Evolutionary conservation across 2,797 vertebrate species (phyloP), one percentile per base, ranked within the genome.

Genomic region (Centroberyx gerrardi): DNA sequence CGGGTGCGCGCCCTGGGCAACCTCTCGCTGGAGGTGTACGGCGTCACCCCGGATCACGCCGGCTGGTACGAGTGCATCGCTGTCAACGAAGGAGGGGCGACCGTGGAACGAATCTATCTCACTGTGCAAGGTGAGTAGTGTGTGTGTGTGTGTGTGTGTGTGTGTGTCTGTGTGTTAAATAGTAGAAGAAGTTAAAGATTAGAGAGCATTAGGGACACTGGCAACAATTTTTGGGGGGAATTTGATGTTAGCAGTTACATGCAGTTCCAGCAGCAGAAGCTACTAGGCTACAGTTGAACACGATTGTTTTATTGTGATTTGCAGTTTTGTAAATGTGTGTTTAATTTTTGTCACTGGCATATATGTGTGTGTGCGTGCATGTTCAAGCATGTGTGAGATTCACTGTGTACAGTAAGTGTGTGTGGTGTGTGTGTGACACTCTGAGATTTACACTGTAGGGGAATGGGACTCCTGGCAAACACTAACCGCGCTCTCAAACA

Each of bases 11-110:
- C 95, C 65, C 84, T 97, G 78, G 73, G 88, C 64, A 96, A 99
- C 90, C 92, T 95, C 17, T 98, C 98, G 0, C 89, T 99, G 55
- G 96, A 97, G 90, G 85, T 99, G 62, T 83, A 88, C 27, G 18
- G 64, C 0, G 96, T 96, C 12, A 91, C 87, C 31, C 82, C 91
- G 0, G 86, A 88, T 0, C 96, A 98, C 2, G 90, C 94, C 0
- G 98, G 98, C 55, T 93, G 94, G 91, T 99, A 98, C 62, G 89
- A 74, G n/a, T 99, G 98, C 79, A 27, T 92, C 0, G 97, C 95
- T 28, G 78, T 94, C 71, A 99, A 93, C 0, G 96, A 97, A 88
- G 98, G 97, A 1, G 98, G 98, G 0, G 90, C 74, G 0, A 90
- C 93, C 0, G 28, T 73, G 0, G 94, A 95, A 0, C 85, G 94